Base-by-base conservation (phyloP, 2,888 invertebrate genomes). In the Dolichopus griseipennis region DNA sequence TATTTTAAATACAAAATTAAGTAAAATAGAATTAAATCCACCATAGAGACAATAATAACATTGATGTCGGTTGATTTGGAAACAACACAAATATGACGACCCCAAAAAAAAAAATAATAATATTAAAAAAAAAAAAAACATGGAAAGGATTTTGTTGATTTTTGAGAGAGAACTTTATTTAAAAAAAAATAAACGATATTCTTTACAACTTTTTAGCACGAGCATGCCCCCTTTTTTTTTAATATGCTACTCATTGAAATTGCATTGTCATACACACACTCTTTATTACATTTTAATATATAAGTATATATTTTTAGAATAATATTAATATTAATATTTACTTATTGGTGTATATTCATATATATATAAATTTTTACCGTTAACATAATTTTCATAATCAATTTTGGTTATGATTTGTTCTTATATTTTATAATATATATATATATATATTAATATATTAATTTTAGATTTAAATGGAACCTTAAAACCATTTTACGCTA, bases 41-140 rank as follows among this genome's bases (percentile, higher is more conserved):
- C 52, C 52, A 12, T 52, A 52, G 52, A 52, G 52, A 52, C 52
- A 52, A 52, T n/a, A 52, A 52, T 18, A 52, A 4, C 2, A 4
- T 52, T 52, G 52, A 52, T 62, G 20, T 62, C 22, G 20, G 62
- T 62, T 62, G 62, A 62, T 62, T 62, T 62, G 62, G 62, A 22
- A 62, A 62, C 62, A 22, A 22, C 12, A 52, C 52, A 15, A n/a
- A n/a, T n/a, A 18, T 52, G 52, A 52, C 52, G 52, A 52, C 52
- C n/a, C 52, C 18, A 52, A 52, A 52, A 52, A 52, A 52, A 41
- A 41, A 41, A 18, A 15, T 52, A 18, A 18, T 18, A 52, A 52
- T 6, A 52, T n/a, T n/a, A n/a, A 15, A 52, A 52, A 52, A 52
- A 52, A 52, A 15, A 52, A 52, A 18, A 12, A 52, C 1, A 1